phyloP scores from a whole-genome alignment of 2,797 vertebrate species.

The Bradypus variegatus region DNA sequence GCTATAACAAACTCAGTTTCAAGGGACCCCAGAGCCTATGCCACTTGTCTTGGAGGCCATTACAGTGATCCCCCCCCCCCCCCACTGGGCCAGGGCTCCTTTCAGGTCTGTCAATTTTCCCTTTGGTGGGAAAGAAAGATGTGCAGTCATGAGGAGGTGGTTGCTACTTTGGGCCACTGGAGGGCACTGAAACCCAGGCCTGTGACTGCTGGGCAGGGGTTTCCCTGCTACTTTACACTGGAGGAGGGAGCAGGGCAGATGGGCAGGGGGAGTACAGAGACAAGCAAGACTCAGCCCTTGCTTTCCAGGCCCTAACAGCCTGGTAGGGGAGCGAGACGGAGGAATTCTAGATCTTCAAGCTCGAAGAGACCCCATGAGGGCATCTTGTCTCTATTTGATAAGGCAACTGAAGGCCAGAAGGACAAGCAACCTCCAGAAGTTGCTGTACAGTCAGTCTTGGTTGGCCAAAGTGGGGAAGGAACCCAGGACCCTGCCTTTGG shows the following conservation, averaged over 20 bases:
- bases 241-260: background rate
- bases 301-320: background rate
- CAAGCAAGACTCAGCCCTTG: background rate
- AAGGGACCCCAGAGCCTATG: background rate
- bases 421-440: background rate
- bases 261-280: background rate
- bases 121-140: background rate
- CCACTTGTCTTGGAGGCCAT: background rate
- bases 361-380: background rate
- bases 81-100: background rate
- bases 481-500: background rate
- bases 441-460: background rate
- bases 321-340: background rate
- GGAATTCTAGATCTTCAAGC: background rate
- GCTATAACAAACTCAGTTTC: background rate
- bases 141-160: background rate
- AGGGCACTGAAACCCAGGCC: slow-evolving; percentile 30
- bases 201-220: background rate
- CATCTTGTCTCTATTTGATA: background rate
- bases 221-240: no score
- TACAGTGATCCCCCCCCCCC: background rate
- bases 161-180: slow-evolving; percentile 34
- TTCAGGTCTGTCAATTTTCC: background rate
- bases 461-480: background rate
- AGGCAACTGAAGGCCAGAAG: background rate